These are phyloP conservation scores for Hipparchia semele DNA, from an alignment of 2,888 invertebrate species.

Conservation along the genomic window DNA sequence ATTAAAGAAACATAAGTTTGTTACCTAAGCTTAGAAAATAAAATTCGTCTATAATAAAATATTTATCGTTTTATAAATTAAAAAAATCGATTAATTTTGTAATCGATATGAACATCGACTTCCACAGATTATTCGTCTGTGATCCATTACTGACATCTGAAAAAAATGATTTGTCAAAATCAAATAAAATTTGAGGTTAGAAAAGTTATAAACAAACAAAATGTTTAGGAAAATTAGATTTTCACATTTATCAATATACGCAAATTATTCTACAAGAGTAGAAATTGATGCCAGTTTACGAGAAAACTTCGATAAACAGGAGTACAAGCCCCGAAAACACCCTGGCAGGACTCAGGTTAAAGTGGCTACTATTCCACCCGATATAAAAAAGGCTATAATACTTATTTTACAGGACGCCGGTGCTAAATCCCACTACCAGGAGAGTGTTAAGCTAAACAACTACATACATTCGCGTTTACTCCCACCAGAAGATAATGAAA, in stretches of 20 bases:
- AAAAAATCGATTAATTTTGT: too few species aligned
- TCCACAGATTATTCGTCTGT: too few species aligned
- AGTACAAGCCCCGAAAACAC: slow-evolving; percentile 87
- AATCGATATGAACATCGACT: too few species aligned
- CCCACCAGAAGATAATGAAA: slow-evolving; percentile 84
- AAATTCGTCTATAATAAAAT: too few species aligned
- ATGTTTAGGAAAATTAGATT: slow-evolving; percentile 69
- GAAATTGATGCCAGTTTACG: slow-evolving; percentile 78
- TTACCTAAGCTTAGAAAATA: too few species aligned
- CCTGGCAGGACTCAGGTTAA: slow-evolving; percentile 86
- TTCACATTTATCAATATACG: slow-evolving; percentile 49
- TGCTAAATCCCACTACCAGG: slow-evolving; percentile 78
- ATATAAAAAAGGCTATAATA: slow-evolving; percentile 82
- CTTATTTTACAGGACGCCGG: slow-evolving; percentile 83
- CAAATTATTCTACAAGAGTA: slow-evolving; percentile 66
- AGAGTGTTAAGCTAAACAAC: slow-evolving; percentile 80
- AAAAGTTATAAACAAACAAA: slow-evolving; percentile 36
- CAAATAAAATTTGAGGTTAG: slow-evolving; percentile 18
- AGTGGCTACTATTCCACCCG: slow-evolving; percentile 82
- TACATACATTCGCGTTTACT: slow-evolving; percentile 85
- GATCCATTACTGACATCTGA: too few species aligned
- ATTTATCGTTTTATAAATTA: too few species aligned
- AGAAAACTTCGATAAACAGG: slow-evolving; percentile 75
- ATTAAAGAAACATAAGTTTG: too few species aligned
- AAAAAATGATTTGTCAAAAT: neutral